Conservation (phyloP, 2,797 vertebrate species). For the Eurystomus glaucurus region DNA sequence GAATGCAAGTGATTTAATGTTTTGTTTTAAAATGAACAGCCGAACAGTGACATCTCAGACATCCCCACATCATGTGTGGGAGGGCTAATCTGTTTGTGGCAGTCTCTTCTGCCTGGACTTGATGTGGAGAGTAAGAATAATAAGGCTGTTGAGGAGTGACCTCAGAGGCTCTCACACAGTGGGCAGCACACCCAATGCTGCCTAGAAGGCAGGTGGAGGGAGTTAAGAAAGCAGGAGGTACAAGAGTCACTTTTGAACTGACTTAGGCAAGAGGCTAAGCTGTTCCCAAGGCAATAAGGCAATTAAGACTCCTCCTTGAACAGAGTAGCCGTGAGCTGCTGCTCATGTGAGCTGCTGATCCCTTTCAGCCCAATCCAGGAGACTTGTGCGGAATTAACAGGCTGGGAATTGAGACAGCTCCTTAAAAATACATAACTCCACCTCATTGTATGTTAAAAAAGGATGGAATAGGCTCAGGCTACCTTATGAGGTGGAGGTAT, state of each 20-base stretch:
- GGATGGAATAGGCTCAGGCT: not conserved
- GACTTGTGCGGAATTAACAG: accelerated
- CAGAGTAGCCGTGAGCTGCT: not conserved
- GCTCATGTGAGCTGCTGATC: accelerated
- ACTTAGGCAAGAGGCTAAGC: not conserved
- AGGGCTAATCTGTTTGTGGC: accelerated
- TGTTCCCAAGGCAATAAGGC: not conserved
- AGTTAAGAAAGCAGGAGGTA: not conserved
- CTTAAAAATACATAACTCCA: not conserved
- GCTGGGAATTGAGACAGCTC: not conserved
- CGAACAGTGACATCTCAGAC: not conserved
- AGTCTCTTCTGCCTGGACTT: not conserved
- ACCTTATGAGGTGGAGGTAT: not conserved
- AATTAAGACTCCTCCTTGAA: not conserved
- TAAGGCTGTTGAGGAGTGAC: accelerated
- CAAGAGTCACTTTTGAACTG: not conserved
- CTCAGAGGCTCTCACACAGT: not conserved
- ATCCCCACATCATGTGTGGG: accelerated
- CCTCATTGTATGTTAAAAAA: not conserved
- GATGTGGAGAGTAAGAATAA: not conserved
- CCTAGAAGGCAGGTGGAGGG: not conserved
- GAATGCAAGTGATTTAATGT: not conserved
- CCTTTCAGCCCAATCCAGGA: not conserved
- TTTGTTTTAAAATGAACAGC: not conserved
- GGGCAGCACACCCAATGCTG: not conserved